These are phyloP conservation scores for Smithornis capensis DNA, from an alignment of 2,113 vertebrate species.

Conservation along the genomic window DNA sequence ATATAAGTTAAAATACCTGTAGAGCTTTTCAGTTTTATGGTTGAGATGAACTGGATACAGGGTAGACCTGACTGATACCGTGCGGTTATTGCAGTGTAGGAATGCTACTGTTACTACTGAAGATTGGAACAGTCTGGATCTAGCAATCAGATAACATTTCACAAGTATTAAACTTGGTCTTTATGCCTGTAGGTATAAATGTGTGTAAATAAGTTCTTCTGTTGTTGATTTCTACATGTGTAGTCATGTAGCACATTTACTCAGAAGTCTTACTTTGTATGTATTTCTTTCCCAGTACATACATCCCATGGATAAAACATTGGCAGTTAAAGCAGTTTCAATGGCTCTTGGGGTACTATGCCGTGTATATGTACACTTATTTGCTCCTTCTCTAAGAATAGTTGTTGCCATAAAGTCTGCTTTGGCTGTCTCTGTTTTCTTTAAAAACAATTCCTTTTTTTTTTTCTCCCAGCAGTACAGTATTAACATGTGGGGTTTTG, in stretches of 20 bases:
- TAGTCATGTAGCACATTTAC: background rate
- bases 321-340: background rate
- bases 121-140: background rate
- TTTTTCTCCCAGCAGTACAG: background rate
- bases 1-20: background rate
- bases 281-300: conserved; percentile 19
- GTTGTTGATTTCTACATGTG: background rate
- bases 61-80: background rate
- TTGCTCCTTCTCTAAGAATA: background rate
- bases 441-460: background rate
- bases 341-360: background rate
- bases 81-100: background rate
- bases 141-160: conserved; percentile 20
- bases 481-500: background rate
- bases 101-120: background rate
- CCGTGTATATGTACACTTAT: background rate
- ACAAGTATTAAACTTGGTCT: conserved; percentile 18
- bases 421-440: background rate
- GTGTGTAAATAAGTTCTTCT: conserved; percentile 6
- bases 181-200: background rate
- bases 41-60: background rate
- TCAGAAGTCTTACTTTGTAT: conserved; percentile 23
- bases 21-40: background rate
- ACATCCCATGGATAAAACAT: background rate
- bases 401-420: background rate